A percentile compares a stretch with the other conserved stretches of the same genome.
Conservation (phyloP, 92 coral and sea anemone genomes). For the Phenganax stokvisi region DNA sequence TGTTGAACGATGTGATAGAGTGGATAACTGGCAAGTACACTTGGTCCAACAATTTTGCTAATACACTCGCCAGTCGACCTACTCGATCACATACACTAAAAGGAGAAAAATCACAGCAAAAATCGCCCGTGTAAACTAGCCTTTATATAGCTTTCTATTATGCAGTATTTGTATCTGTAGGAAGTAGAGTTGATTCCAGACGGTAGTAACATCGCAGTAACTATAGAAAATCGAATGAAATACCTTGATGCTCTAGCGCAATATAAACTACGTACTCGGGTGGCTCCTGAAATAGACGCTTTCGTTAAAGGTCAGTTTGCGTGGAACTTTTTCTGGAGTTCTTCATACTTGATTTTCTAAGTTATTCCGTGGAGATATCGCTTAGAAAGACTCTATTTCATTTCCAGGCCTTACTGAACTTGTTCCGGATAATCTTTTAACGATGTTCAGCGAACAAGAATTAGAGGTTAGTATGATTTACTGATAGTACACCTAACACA, state of each 20-base stretch:
- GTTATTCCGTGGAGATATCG: no score
- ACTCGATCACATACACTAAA: no score
- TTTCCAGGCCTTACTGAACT: slow-evolving; percentile 75
- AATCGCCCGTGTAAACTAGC: not conserved
- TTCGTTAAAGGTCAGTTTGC: slow-evolving; percentile 66
- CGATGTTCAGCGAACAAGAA: slow-evolving; percentile 90
- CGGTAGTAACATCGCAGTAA: slow-evolving; percentile 74
- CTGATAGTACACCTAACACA: not conserved
- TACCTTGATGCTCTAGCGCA: slow-evolving; percentile 78
- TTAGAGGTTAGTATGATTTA: slow-evolving; percentile 60
- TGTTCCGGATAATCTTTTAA: slow-evolving; percentile 85
- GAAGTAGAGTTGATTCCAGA: slow-evolving; percentile 78
- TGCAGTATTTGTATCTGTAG: slow-evolving; percentile 31
- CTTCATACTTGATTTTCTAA: no score
- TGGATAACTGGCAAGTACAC: no score
- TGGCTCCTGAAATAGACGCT: slow-evolving; percentile 69
- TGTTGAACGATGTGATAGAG: no score
- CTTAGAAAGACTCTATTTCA: not conserved
- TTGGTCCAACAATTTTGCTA: no score
- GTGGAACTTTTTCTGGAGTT: not conserved
- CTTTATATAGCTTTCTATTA: not conserved
- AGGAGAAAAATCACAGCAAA: no score
- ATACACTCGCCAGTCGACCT: no score
- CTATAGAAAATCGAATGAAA: slow-evolving; percentile 71
- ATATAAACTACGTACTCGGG: slow-evolving; percentile 60